Evolutionary conservation across 2,797 vertebrate genomes (phyloP).

Genomic region (Megalops cyprinoides): DNA sequence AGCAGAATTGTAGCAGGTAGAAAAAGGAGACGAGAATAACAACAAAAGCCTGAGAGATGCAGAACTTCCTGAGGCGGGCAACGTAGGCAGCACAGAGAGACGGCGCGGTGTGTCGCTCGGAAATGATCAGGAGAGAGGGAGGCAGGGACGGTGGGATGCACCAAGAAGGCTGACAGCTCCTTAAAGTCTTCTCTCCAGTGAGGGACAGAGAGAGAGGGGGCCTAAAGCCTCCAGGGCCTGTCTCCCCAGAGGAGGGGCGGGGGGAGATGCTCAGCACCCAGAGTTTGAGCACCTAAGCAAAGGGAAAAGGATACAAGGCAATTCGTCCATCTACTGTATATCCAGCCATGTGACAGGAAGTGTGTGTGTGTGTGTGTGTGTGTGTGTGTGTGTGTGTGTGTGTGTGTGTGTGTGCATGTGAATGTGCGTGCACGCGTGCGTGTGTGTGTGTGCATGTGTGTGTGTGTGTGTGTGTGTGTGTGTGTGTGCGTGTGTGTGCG

Average conservation of each 20-base stretch:
- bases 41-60: not conserved
- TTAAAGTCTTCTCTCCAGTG: not conserved
- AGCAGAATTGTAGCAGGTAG: not conserved
- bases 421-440: not conserved
- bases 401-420: not conserved
- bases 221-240: no score
- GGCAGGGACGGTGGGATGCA: not conserved
- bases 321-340: not conserved
- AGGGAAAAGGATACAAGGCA: not conserved
- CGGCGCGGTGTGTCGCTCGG: not conserved
- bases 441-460: not conserved
- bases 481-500: not conserved
- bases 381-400: not conserved
- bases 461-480: not conserved
- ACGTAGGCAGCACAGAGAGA: not conserved
- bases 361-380: no score
- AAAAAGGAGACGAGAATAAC: no score
- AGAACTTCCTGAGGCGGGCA: not conserved
- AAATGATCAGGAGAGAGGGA: not conserved
- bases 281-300: not conserved
- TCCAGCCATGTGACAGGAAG: not conserved
- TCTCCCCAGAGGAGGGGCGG: not conserved
- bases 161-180: not conserved
- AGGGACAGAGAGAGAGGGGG: slow-evolving; percentile 2
- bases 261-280: not conserved